phyloP scores from a whole-genome alignment of 1,140 invertebrate genomes.

The Periplaneta americana region DNA sequence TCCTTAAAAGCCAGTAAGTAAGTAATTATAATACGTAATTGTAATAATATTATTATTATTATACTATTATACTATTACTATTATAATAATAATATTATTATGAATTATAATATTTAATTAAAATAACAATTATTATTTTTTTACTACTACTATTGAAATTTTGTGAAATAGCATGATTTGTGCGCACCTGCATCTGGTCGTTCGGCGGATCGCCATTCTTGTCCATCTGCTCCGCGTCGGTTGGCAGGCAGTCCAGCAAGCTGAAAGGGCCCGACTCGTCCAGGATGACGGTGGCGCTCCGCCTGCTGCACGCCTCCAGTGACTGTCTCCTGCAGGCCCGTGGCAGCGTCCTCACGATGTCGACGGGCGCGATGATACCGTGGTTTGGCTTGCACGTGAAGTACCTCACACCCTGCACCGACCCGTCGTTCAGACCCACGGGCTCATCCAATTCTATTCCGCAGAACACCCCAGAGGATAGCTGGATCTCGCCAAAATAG shows the following conservation, averaged over 20 bases:
- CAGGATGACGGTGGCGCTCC: conserved; percentile 31
- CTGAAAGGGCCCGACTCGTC: conserved; percentile 46
- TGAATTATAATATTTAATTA: too few relatives aligned
- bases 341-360: conserved; percentile 27
- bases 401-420: conserved; percentile 48
- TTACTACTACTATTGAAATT: too few relatives aligned
- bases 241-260: conserved; percentile 41
- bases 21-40: too few relatives aligned
- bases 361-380: conserved; percentile 44
- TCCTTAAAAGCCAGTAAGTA: too few relatives aligned
- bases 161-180: too few relatives aligned
- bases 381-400: conserved; percentile 41
- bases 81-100: too few relatives aligned
- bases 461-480: conserved; percentile 54
- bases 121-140: too few relatives aligned
- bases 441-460: conserved; percentile 53
- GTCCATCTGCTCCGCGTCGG: neutral
- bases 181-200: neutral
- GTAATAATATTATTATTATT: too few relatives aligned
- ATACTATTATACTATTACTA: too few relatives aligned
- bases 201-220: neutral
- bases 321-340: conserved; percentile 17
- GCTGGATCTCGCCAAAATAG: conserved; percentile 50
- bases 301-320: conserved; percentile 47
- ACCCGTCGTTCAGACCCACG: conserved; percentile 57